Conservation (phyloP, 2,888 invertebrate species). For the Cryptosula pallasiana region DNA sequence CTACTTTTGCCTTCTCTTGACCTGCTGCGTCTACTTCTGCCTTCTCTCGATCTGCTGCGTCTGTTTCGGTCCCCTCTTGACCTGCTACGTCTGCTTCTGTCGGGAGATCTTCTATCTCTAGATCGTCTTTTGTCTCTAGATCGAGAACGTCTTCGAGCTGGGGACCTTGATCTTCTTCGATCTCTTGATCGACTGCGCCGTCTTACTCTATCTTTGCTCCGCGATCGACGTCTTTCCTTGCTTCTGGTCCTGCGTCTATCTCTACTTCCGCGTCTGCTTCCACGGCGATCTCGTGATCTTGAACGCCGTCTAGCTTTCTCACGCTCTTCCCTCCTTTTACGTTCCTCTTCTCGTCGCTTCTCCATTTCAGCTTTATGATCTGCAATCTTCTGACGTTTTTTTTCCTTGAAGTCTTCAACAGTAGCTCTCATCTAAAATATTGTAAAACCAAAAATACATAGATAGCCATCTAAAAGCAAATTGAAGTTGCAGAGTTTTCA, state of each 20-base stretch:
- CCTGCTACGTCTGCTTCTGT: background rate
- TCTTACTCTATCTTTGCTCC: slow-evolving; percentile 13
- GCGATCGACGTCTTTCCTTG: slow-evolving; percentile 20
- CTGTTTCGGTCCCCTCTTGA: background rate
- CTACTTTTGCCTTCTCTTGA: slow-evolving; percentile 12
- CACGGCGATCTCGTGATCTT: slow-evolving; percentile 27
- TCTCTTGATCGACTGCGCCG: slow-evolving; percentile 4
- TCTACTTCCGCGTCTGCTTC: slow-evolving; percentile 30
- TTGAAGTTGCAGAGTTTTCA: too few relatives aligned
- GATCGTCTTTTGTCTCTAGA: slow-evolving; percentile 25
- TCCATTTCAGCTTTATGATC: slow-evolving; percentile 57
- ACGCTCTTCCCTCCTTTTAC: slow-evolving; percentile 47
- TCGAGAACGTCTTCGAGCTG: slow-evolving; percentile 27
- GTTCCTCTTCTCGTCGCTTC: slow-evolving; percentile 57
- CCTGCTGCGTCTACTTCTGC: slow-evolving; percentile 30
- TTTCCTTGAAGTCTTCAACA: slow-evolving; percentile 24
- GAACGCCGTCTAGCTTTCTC: slow-evolving; percentile 1
- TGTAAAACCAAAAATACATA: too few relatives aligned
- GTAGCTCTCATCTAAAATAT: slow-evolving; percentile 22
- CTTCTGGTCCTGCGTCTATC: slow-evolving; percentile 19
- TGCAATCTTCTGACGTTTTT: slow-evolving; percentile 33
- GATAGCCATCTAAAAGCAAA: too few relatives aligned
- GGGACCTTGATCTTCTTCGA: slow-evolving; percentile 27
- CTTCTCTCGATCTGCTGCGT: slow-evolving; percentile 32
- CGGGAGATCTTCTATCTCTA: background rate